Conservation (phyloP, 2,888 invertebrate species). For the Diadegma fenestrale region DNA sequence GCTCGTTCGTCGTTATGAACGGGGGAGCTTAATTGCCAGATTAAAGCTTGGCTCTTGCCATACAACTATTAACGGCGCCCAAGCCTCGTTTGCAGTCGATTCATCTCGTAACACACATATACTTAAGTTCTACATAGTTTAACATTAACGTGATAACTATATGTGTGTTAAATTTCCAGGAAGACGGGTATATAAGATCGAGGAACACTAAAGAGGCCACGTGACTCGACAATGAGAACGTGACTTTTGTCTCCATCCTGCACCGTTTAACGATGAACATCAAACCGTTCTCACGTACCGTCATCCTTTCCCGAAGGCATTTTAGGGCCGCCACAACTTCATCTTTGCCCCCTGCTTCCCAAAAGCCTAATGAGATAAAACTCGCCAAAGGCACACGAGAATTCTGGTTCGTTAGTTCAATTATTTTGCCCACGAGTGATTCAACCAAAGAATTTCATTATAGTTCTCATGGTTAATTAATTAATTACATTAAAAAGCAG, state of each 20-base stretch:
- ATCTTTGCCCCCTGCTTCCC: not conserved
- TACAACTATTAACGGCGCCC: slow-evolving; percentile 18
- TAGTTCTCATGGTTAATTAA: not conserved
- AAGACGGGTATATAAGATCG: slow-evolving; percentile 4
- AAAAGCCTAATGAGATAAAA: not conserved
- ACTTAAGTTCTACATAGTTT: not conserved
- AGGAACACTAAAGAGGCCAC: slow-evolving; percentile 27
- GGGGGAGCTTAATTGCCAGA: slow-evolving; percentile 69
- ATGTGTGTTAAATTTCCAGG: not conserved
- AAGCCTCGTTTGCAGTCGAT: slow-evolving; percentile 47
- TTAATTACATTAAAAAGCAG: not conserved
- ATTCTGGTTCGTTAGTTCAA: slow-evolving; percentile 58
- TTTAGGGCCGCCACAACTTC: slow-evolving; percentile 36
- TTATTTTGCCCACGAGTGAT: slow-evolving; percentile 49
- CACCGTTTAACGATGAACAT: slow-evolving; percentile 44
- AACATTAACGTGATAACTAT: not conserved
- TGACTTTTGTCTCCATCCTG: slow-evolving; percentile 53
- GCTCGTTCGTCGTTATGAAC: slow-evolving; percentile 55
- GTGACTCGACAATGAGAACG: slow-evolving; percentile 62
- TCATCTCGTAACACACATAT: slow-evolving; percentile 24
- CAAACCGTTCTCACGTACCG: slow-evolving; percentile 58
- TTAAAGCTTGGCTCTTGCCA: slow-evolving; percentile 58
- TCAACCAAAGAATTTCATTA: not conserved
- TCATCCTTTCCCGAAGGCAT: slow-evolving; percentile 47
- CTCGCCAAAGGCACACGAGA: slow-evolving; percentile 31